These are phyloP conservation scores for Telmatherina bonti DNA, from an alignment of 2,797 vertebrate species.

Conservation along the genomic window DNA sequence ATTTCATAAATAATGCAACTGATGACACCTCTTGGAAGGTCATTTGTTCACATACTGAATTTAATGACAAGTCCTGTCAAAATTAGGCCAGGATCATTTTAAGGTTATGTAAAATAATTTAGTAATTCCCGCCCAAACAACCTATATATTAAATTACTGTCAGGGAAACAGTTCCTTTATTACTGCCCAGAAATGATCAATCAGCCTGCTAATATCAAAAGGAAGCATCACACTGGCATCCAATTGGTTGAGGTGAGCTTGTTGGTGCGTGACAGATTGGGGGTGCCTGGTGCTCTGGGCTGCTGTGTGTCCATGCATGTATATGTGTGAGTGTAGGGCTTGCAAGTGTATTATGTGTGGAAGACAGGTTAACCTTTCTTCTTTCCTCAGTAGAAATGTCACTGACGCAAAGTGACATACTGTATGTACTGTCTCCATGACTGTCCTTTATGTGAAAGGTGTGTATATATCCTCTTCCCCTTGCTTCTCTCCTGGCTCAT, in stretches of 20 bases:
- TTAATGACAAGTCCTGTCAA: constrained; percentile 15
- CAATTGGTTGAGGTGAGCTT: constrained; percentile 38
- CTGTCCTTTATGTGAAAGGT: constrained; percentile 36
- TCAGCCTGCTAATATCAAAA: constrained; percentile 29
- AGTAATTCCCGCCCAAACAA: not conserved
- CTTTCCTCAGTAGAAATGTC: constrained; percentile 62
- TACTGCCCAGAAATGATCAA: constrained; percentile 44
- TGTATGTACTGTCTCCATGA: constrained; percentile 16
- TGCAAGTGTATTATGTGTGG: constrained; percentile 19
- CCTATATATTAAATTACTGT: constrained; percentile 48
- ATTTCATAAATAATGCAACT: constrained; percentile 5
- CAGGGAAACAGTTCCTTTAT: constrained; percentile 15
- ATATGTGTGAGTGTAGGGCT: constrained; percentile 15
- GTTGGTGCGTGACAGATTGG: constrained; percentile 39
- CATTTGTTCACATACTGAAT: constrained; percentile 23
- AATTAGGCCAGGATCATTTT: constrained; percentile 28
- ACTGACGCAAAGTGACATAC: constrained; percentile 51
- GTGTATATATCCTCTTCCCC: constrained; percentile 3
- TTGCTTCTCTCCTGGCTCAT: constrained; percentile 21
- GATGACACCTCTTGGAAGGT: not conserved
- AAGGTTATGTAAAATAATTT: constrained; percentile 38
- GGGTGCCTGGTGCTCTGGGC: constrained; percentile 43
- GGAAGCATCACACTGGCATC: constrained; percentile 10
- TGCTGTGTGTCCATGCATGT: constrained; percentile 32
- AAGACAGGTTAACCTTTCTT: constrained; percentile 52